These are phyloP conservation scores for Pimpla rufipes DNA, from an alignment of 2,888 invertebrate species.

Conservation along the genomic window DNA sequence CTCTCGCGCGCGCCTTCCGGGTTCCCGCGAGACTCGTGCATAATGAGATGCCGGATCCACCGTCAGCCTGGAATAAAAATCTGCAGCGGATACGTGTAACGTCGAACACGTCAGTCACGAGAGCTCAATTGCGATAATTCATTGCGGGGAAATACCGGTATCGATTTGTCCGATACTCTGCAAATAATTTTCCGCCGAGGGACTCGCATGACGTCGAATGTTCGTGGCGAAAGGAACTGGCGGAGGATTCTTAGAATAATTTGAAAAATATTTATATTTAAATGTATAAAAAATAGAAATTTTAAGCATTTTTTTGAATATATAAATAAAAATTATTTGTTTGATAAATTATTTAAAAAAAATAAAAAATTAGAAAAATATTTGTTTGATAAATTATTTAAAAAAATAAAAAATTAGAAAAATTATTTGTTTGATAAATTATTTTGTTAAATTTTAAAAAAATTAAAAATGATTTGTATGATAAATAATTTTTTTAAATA, in stretches of 20 bases:
- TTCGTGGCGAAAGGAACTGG: background rate
- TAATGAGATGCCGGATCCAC: conserved; percentile 57
- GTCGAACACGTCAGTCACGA: conserved; percentile 3
- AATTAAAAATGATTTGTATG: background rate
- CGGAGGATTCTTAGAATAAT: no score
- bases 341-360: no score
- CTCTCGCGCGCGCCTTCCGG: background rate
- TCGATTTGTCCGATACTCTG: background rate
- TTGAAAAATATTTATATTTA: no score
- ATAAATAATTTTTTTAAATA: background rate
- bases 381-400: background rate
- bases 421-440: background rate
- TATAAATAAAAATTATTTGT: no score
- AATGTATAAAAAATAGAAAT: no score
- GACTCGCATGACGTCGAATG: background rate
- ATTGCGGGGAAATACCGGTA: background rate
- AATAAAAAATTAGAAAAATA: no score
- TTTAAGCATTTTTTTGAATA: no score
- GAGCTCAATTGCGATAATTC: conserved; percentile 35
- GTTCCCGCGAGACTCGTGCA: conserved; percentile 25
- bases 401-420: background rate
- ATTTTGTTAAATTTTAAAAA: background rate
- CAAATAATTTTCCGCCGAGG: background rate
- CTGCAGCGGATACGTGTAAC: background rate
- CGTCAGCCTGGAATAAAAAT: conserved; percentile 32